These are phyloP conservation scores for Pseudorasbora parva DNA, from an alignment of 2,113 vertebrate genomes.

Conservation along the genomic window DNA sequence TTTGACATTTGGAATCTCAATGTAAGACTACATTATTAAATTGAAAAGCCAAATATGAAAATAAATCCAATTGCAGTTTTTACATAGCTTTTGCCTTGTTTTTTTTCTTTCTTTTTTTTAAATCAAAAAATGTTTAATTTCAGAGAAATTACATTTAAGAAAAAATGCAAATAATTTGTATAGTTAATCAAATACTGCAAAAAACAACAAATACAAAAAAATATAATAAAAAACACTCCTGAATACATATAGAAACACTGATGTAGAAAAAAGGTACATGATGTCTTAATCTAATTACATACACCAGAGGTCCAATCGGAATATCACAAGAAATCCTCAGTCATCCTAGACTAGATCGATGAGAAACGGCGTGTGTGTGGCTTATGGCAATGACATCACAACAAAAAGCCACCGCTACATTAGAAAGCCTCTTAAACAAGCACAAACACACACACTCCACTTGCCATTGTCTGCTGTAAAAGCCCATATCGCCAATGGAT, in stretches of 20 bases:
- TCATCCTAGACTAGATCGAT: background rate
- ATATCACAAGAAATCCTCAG: background rate
- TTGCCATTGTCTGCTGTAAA: slow-evolving; percentile 71
- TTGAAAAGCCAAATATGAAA: background rate
- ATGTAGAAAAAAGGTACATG: background rate
- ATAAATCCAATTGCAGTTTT: background rate
- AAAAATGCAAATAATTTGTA: too few relatives aligned
- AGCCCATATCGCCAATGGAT: slow-evolving; percentile 60
- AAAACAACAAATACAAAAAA: too few relatives aligned
- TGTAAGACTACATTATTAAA: background rate
- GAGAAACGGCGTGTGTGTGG: background rate
- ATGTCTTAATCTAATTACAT: background rate
- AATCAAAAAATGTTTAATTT: too few relatives aligned
- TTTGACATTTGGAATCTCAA: background rate
- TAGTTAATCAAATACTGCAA: too few relatives aligned
- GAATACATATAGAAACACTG: background rate
- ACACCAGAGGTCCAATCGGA: too few relatives aligned
- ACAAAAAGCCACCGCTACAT: background rate
- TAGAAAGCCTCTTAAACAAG: background rate
- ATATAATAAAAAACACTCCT: too few relatives aligned
- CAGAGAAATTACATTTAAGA: too few relatives aligned
- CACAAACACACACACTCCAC: slow-evolving; percentile 40
- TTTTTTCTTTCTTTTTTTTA: too few relatives aligned
- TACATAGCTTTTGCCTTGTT: background rate
- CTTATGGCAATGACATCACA: background rate